Evolutionary conservation across 2,797 vertebrate genomes (phyloP).

Genomic region (Pseudomugil gertrudae): DNA sequence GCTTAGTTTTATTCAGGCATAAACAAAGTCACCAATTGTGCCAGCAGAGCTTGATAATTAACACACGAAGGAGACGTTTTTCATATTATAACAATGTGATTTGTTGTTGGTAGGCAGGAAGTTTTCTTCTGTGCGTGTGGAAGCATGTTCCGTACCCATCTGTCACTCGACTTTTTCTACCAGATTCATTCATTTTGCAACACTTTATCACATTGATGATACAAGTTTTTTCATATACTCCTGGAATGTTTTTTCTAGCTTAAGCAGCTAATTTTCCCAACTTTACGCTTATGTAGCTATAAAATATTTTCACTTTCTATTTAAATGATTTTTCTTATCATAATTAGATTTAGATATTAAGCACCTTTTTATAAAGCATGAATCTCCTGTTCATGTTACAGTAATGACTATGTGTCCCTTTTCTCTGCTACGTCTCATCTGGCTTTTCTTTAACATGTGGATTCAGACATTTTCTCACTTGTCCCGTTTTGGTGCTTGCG

Average conservation of each 20-base stretch:
- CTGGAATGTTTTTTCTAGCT: too few species aligned
- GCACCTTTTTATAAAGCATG: background rate
- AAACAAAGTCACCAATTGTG: background rate
- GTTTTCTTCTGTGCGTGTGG: background rate
- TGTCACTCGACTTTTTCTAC: background rate
- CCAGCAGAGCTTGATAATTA: background rate
- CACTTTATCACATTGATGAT: background rate
- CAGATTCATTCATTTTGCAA: background rate
- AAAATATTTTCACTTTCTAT: background rate
- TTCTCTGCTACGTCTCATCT: background rate
- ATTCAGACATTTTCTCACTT: slow-evolving; percentile 52
- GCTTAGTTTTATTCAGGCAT: background rate
- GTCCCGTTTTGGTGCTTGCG: slow-evolving; percentile 57
- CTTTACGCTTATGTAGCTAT: too few species aligned
- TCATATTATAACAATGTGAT: background rate
- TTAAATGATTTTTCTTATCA: background rate
- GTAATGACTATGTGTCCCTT: background rate
- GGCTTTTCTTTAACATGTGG: slow-evolving; percentile 13
- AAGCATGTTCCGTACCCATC: background rate
- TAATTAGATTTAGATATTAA: background rate
- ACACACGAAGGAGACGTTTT: background rate
- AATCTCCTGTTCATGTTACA: background rate
- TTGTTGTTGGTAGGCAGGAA: background rate
- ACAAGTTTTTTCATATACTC: background rate
- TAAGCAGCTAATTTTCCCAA: too few species aligned